Conservation (phyloP, 2,797 vertebrate species). For the Pagetopsis macropterus region DNA sequence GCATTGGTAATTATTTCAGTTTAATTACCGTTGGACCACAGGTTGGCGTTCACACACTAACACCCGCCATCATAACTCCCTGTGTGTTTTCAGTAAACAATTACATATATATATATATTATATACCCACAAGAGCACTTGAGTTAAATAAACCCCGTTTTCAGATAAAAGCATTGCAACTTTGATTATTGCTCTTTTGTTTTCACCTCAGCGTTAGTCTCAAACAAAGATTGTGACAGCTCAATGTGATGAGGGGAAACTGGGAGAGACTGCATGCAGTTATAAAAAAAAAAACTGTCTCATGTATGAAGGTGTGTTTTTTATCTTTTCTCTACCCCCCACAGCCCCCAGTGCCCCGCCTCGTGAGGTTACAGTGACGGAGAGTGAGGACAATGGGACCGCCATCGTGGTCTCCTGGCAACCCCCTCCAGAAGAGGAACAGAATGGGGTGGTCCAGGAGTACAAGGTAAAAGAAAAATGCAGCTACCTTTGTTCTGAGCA, state of each 20-base stretch:
- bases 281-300: constrained; percentile 14
- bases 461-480: constrained; percentile 88
- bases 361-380: constrained; percentile 93
- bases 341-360: constrained; percentile 95
- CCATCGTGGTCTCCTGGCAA: constrained; percentile 95
- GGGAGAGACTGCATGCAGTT: constrained; percentile 21
- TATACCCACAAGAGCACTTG: constrained; percentile 28
- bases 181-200: constrained; percentile 62
- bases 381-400: constrained; percentile 93
- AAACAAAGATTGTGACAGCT: constrained; percentile 45
- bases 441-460: constrained; percentile 96
- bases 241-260: constrained; percentile 34
- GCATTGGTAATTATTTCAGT: constrained; percentile 58
- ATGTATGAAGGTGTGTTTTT: constrained; percentile 55
- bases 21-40: constrained; percentile 56
- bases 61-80: constrained; percentile 18
- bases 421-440: constrained; percentile 94
- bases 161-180: constrained; percentile 44
- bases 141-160: constrained; percentile 26
- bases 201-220: constrained; percentile 39
- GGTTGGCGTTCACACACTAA: constrained; percentile 43
- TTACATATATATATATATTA: constrained; percentile 30
- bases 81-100: constrained; percentile 53
- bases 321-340: constrained; percentile 64
- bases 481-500: constrained; percentile 33